Evolutionary conservation across 2,888 invertebrate species (phyloP), one percentile per base, ranked within the genome.

Genomic region (Lasioglossum leucozonium): DNA sequence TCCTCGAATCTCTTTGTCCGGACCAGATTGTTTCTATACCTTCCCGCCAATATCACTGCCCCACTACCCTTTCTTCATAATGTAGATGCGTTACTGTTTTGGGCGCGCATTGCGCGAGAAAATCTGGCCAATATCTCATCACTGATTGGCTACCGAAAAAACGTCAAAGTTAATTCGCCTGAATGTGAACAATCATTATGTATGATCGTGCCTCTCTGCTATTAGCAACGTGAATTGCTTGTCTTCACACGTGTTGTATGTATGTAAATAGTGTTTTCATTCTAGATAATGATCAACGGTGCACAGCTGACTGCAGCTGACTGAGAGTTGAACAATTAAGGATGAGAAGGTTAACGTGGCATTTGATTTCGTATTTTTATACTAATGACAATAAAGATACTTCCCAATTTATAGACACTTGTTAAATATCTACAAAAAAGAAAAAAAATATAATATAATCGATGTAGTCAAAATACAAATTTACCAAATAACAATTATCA

Each of bases 191-290:
- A 62, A 62, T 62, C 62, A 62, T 62, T 62, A 62, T 16, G 18
- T 62, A 62, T 62, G 16, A 62, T 62, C 16, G 62, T 62, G 0
- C 30, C 30, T 26, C 62, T 62, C 26, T 51, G 34, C 22, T 62
- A 62, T 62, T 62, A 30, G 62, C 62, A 62, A 26, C 2, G 30
- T 62, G 30, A 26, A 62, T 62, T 30, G 62, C 30, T 30, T 62
- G 30, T 30, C 16, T 30, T 62, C 62, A 62, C 62, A 62, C 62
- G 62, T 62, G 62, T 62, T 16, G 62, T 30, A 30, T 62, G 62
- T 30, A 62, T 62, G 62, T 62, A 62, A 62, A 62, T 62, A 62
- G 62, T 62, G 30, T 62, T 62, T 62, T 62, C 62, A 62, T 62
- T 62, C 62, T 62, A 62, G 62, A 30, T 62, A 62, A 30, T 62